phyloP scores from a whole-genome alignment of 2,888 invertebrate genomes.

The Drosophila buzzatii region DNA sequence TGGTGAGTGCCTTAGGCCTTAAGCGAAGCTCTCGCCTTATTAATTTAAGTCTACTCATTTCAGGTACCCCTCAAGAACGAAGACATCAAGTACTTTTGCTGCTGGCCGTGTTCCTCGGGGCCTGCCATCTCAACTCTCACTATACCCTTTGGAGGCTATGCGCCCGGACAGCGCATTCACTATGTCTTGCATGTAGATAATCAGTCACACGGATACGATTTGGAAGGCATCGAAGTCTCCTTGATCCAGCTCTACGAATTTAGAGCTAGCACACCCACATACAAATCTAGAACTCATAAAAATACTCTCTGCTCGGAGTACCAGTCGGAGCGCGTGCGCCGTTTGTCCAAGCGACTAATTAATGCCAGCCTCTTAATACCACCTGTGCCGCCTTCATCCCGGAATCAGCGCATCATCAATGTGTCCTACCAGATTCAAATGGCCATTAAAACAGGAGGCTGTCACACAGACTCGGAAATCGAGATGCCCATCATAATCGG shows the following conservation, averaged over 20 bases:
- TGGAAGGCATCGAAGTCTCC: conserved; percentile 54
- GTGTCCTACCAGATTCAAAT: conserved; percentile 55
- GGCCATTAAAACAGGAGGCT: conserved; percentile 45
- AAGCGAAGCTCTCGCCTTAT: background rate
- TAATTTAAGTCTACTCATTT: background rate
- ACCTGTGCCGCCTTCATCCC: conserved; percentile 65
- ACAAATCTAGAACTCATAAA: conserved; percentile 32
- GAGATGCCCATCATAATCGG: conserved; percentile 66
- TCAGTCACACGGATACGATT: conserved; percentile 86
- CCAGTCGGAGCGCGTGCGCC: conserved; percentile 49
- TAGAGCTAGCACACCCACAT: conserved; percentile 47
- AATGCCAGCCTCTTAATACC: conserved; percentile 61
- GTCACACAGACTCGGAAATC: conserved; percentile 52
- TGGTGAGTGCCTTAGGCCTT: conserved; percentile 85
- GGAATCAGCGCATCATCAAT: conserved; percentile 48
- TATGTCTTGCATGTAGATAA: conserved; percentile 89
- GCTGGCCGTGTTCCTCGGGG: conserved; percentile 71
- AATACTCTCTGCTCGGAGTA: conserved; percentile 40
- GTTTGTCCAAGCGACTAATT: conserved; percentile 57
- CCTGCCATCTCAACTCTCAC: conserved; percentile 57
- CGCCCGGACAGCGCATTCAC: conserved; percentile 90
- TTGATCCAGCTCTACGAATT: conserved; percentile 60
- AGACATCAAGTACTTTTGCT: conserved; percentile 67
- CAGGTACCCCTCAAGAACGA: conserved; percentile 55
- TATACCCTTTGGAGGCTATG: conserved; percentile 89